Evolutionary conservation across 2,797 vertebrate species (phyloP).

Genomic region (Protosalanx chinensis): DNA sequence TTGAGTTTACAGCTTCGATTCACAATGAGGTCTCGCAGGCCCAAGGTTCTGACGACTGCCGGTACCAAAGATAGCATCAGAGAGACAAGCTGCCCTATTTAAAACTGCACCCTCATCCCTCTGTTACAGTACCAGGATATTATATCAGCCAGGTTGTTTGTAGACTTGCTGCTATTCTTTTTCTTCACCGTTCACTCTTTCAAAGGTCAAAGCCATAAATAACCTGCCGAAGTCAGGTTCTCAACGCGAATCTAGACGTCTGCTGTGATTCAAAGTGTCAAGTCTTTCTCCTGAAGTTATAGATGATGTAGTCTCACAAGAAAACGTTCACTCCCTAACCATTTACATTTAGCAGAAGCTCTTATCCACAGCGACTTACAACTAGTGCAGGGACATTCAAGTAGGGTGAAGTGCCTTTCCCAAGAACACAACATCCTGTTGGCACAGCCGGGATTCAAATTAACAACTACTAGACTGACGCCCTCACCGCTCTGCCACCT

Average conservation of each 20-base stretch:
- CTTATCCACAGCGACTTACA: too few relatives aligned
- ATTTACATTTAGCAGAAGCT: too few relatives aligned
- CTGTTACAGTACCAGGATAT: constrained; percentile 49
- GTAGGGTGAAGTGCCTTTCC: too few relatives aligned
- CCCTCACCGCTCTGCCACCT: too few relatives aligned
- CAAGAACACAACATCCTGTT: too few relatives aligned
- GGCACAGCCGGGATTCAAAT: too few relatives aligned
- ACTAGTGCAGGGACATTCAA: too few relatives aligned
- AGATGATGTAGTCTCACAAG: background rate
- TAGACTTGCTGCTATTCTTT: constrained; percentile 31
- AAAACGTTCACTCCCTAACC: background rate
- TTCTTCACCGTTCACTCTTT: background rate
- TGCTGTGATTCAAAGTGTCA: background rate
- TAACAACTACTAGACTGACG: too few relatives aligned
- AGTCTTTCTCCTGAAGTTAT: background rate
- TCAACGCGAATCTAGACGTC: background rate
- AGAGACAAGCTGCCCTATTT: constrained; percentile 63
- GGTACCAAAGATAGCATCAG: constrained; percentile 66
- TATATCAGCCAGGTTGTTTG: constrained; percentile 47
- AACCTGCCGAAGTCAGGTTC: constrained; percentile 16
- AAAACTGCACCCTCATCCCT: constrained; percentile 58
- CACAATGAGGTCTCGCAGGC: constrained; percentile 63
- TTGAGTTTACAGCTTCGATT: constrained; percentile 51
- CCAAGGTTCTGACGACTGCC: constrained; percentile 52
- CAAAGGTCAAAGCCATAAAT: constrained; percentile 40